phyloP scores from a whole-genome alignment of 2,797 vertebrate species.

The Gobionotothen gibberifrons region DNA sequence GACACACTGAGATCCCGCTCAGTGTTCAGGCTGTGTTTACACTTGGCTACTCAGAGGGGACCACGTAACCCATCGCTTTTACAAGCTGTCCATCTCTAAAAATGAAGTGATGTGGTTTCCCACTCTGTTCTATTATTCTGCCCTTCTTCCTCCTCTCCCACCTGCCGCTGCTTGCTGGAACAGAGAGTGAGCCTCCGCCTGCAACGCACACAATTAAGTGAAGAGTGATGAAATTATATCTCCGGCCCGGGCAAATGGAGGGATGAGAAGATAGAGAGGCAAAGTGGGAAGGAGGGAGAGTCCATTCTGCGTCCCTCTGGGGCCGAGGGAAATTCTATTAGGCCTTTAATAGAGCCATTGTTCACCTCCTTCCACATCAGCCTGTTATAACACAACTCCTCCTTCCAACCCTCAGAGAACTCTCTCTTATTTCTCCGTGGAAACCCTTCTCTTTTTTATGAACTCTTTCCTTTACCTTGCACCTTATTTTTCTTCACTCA shows the following conservation, averaged over 20 bases:
- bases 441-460: slow-evolving; percentile 9
- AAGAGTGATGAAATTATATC: slow-evolving; percentile 82
- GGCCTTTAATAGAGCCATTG: slow-evolving; percentile 73
- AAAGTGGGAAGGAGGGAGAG: slow-evolving; percentile 69
- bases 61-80: slow-evolving; percentile 54
- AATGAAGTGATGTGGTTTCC: slow-evolving; percentile 79
- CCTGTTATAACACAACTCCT: slow-evolving; percentile 49
- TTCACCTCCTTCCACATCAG: slow-evolving; percentile 72
- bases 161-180: slow-evolving; percentile 71
- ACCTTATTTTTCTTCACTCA: background rate
- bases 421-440: slow-evolving; percentile 17
- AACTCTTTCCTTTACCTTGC: slow-evolving; percentile 8
- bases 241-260: slow-evolving; percentile 73
- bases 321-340: slow-evolving; percentile 80
- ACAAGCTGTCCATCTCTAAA: slow-evolving; percentile 72
- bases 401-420: slow-evolving; percentile 14
- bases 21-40: slow-evolving; percentile 59
- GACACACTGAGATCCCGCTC: slow-evolving; percentile 26
- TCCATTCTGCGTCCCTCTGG: slow-evolving; percentile 76
- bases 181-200: slow-evolving; percentile 60
- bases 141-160: slow-evolving; percentile 60
- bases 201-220: slow-evolving; percentile 77
- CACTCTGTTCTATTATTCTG: slow-evolving; percentile 65
- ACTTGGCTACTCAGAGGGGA: slow-evolving; percentile 60
- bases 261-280: slow-evolving; percentile 60